Conservation (phyloP, 2,888 invertebrate species). For the Nemoura dubitans region DNA sequence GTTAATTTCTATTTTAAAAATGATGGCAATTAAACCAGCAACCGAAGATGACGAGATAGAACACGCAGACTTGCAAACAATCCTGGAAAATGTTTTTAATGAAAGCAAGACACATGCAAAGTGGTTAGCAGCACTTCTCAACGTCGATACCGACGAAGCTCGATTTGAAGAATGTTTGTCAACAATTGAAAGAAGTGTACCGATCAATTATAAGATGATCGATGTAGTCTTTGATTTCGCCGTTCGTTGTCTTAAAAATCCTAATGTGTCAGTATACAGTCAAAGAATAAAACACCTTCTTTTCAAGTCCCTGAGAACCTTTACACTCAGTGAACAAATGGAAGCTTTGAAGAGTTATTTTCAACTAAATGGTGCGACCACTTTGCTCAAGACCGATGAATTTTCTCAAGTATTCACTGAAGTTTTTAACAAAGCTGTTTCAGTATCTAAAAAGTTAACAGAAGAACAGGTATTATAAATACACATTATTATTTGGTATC, state of each 20-base stretch:
- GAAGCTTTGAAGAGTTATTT: background rate
- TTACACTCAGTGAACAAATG: background rate
- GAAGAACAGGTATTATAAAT: background rate
- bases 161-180: slow-evolving; percentile 27
- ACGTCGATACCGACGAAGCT: slow-evolving; percentile 33
- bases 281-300: background rate
- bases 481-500: background rate
- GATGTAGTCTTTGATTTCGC: slow-evolving; percentile 33
- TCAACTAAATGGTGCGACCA: background rate
- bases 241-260: background rate
- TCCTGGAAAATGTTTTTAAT: slow-evolving; percentile 44
- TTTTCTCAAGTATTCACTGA: background rate
- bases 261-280: background rate
- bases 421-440: slow-evolving; percentile 32
- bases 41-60: slow-evolving; percentile 51
- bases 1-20: slow-evolving; percentile 40
- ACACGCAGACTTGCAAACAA: slow-evolving; percentile 43
- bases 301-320: background rate
- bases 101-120: slow-evolving; percentile 44
- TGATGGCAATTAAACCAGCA: slow-evolving; percentile 46
- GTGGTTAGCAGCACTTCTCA: slow-evolving; percentile 48
- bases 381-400: background rate
- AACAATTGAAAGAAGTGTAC: slow-evolving; percentile 42
- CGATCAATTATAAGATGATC: slow-evolving; percentile 44
- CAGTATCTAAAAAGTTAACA: background rate